Evolutionary conservation across 2,888 invertebrate genomes (phyloP).

Genomic region (Nipponacmea schrenckii): DNA sequence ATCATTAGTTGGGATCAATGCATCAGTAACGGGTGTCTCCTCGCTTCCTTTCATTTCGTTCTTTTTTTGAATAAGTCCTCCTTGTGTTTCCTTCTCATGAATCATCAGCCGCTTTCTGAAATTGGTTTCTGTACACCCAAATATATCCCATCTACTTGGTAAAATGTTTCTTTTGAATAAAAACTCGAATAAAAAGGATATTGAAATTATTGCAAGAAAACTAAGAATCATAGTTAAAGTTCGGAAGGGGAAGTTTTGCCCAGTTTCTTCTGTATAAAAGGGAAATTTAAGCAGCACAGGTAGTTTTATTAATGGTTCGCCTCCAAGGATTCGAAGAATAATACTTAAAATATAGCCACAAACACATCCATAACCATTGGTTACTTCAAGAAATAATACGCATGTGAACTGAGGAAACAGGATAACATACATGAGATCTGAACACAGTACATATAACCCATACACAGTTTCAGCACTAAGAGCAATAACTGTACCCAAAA

Average conservation of each 20-base stretch:
- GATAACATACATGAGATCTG: slow-evolving; percentile 38
- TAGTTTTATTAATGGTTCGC: slow-evolving; percentile 82
- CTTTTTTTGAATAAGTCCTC: neutral
- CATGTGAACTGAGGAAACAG: slow-evolving; percentile 39
- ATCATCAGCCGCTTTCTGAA: neutral
- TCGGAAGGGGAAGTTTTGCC: slow-evolving; percentile 45
- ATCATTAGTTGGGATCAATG: no score
- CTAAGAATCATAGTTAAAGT: slow-evolving; percentile 40
- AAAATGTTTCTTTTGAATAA: slow-evolving; percentile 31
- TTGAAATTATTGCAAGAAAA: slow-evolving; percentile 25
- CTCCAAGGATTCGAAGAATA: slow-evolving; percentile 82
- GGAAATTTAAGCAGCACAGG: slow-evolving; percentile 37
- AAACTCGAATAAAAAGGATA: slow-evolving; percentile 33
- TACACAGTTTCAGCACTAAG: slow-evolving; percentile 32
- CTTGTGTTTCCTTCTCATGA: neutral
- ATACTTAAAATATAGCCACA: slow-evolving; percentile 77
- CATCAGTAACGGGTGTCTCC: no score
- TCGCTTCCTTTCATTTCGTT: no score
- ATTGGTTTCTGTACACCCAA: slow-evolving; percentile 13
- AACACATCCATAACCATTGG: slow-evolving; percentile 45
- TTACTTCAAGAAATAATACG: slow-evolving; percentile 29
- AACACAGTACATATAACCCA: slow-evolving; percentile 35
- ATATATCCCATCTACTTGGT: slow-evolving; percentile 27
- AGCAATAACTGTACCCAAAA: slow-evolving; percentile 31
- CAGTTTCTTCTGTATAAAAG: slow-evolving; percentile 27